Evolutionary conservation across 2,797 vertebrate species (phyloP).

Genomic region (Tachyglossus aculeatus): DNA sequence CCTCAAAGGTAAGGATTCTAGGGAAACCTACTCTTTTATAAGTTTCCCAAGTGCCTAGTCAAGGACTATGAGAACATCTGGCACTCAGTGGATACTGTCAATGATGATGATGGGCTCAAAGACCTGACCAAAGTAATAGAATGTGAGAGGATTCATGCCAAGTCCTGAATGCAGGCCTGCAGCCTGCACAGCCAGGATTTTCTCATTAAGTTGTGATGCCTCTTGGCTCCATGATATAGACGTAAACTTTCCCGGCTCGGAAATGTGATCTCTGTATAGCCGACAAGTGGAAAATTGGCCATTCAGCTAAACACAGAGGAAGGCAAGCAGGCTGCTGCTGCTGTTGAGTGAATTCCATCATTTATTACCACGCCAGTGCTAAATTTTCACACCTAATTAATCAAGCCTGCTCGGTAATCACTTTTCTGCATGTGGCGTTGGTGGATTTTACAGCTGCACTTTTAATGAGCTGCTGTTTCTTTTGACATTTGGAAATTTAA

Average conservation of each 20-base stretch:
- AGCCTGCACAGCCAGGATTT: not conserved
- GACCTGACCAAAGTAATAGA: too few species aligned
- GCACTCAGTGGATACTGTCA: too few species aligned
- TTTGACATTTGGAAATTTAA: conserved; percentile 68
- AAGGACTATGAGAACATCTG: too few species aligned
- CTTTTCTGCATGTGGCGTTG: conserved; percentile 51
- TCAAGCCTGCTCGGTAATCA: conserved; percentile 63
- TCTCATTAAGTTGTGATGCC: not conserved
- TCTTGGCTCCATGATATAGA: not conserved
- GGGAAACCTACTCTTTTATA: too few species aligned
- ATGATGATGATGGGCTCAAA: too few species aligned
- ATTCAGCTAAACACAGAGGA: conserved; percentile 37
- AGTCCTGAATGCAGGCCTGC: not conserved
- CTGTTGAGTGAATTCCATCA: conserved; percentile 37
- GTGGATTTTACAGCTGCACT: conserved; percentile 54
- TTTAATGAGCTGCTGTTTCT: conserved; percentile 67
- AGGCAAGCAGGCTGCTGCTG: conserved; percentile 35
- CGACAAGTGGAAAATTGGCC: conserved; percentile 55
- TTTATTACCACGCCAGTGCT: conserved; percentile 57
- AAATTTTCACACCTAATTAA: conserved; percentile 71
- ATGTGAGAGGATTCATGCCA: not conserved
- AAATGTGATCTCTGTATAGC: conserved; percentile 31
- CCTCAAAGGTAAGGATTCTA: too few species aligned
- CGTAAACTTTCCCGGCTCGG: conserved; percentile 31
- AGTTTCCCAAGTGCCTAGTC: too few species aligned